A percentile compares a stretch with the other conserved stretches of the same genome.
Conservation (phyloP, 2,797 vertebrate genomes). For the Phyllotis vaccarum region DNA sequence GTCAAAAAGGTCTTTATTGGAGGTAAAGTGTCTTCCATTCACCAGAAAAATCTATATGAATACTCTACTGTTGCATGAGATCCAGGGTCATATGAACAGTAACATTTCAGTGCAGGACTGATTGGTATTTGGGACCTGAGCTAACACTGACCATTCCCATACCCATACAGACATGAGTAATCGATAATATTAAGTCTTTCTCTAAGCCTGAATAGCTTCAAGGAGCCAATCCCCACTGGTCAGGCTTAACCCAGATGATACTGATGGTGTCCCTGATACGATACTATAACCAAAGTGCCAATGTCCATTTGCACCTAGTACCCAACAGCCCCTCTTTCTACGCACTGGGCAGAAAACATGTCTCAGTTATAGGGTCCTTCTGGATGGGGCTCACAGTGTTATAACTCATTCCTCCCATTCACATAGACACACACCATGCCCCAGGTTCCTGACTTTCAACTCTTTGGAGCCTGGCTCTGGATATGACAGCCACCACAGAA, state of each 20-base stretch:
- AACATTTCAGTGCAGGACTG: not conserved
- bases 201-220: not conserved
- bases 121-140: not conserved
- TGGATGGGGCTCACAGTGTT: not conserved
- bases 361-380: not conserved
- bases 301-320: not conserved
- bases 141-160: not conserved
- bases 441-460: not conserved
- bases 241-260: conserved; percentile 20
- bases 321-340: not conserved
- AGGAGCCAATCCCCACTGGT: not conserved
- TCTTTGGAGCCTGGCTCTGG: not conserved
- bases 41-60: not conserved
- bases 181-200: not conserved
- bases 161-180: conserved; percentile 2
- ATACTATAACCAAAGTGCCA: not conserved
- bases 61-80: not conserved
- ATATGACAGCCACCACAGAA: not conserved
- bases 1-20: not conserved
- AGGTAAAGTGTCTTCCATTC: conserved; percentile 36
- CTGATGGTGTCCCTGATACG: not conserved
- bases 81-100: not conserved
- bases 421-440: not conserved
- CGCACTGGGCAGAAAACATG: not conserved
- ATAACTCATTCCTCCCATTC: not conserved